Percentiles rank a stretch among this genome's conserved stretches.
Conservation (phyloP, 2,797 vertebrate species). For the Crenichthys baileyi region DNA sequence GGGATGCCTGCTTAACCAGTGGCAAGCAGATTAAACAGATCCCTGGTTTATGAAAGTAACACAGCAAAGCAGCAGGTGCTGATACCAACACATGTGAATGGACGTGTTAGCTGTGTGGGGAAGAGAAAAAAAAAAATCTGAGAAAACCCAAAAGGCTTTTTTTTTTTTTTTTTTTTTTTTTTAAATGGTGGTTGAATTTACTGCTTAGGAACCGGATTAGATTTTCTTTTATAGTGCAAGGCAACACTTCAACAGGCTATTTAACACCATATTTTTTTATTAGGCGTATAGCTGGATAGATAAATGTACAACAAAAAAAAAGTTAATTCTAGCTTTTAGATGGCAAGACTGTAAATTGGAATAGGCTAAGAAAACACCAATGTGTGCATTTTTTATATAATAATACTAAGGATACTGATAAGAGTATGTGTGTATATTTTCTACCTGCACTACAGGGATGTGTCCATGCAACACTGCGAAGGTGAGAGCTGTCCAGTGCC, state of each 20-base stretch:
- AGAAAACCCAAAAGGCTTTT: background rate
- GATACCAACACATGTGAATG: background rate
- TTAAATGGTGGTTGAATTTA: background rate
- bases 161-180: background rate
- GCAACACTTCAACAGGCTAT: background rate
- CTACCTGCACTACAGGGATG: constrained; percentile 97
- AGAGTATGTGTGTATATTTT: constrained; percentile 22
- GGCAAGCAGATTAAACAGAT: background rate
- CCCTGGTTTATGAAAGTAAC: background rate
- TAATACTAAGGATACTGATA: background rate
- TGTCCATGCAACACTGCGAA: constrained; percentile 94
- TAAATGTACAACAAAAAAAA: no score
- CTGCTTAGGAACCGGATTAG: background rate
- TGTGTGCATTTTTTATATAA: background rate
- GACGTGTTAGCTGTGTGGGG: background rate
- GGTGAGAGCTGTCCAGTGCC: constrained; percentile 94
- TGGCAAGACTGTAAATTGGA: background rate
- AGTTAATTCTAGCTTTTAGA: background rate
- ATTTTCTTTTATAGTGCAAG: background rate
- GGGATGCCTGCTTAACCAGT: no score
- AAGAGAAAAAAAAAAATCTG: no score
- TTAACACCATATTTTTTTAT: background rate
- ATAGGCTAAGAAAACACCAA: background rate
- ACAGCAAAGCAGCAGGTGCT: background rate
- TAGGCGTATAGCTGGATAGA: background rate